phyloP scores from a whole-genome alignment of 2,113 vertebrate species.

The Onychostruthus taczanowskii region DNA sequence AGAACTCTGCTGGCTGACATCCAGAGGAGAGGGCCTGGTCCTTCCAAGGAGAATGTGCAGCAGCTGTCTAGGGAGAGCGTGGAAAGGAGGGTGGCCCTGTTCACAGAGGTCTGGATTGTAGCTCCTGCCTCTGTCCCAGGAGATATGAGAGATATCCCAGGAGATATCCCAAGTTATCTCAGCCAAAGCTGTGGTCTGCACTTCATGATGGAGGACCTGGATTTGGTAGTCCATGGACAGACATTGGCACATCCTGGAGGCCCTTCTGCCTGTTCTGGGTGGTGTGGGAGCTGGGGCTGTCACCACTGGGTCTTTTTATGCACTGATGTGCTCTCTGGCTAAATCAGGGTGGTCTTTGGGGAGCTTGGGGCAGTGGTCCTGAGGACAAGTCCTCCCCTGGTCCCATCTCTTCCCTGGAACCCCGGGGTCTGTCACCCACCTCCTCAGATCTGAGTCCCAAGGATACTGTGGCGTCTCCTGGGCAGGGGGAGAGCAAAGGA shows the following conservation, averaged over 20 bases:
- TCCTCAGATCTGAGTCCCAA: neutral
- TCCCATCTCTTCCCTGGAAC: neutral
- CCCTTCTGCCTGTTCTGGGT: neutral
- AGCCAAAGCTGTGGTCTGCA: neutral
- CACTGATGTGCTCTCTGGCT: neutral
- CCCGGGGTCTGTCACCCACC: neutral
- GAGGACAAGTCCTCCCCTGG: neutral
- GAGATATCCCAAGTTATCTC: neutral
- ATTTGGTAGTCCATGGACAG: neutral
- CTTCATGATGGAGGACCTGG: neutral
- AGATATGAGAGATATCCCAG: neutral
- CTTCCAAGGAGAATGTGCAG: neutral
- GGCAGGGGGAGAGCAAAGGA: neutral
- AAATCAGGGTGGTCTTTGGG: neutral
- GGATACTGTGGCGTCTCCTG: neutral
- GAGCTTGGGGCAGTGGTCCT: neutral
- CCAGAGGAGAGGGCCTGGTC: neutral
- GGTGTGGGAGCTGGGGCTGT: neutral
- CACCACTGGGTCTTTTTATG: neutral
- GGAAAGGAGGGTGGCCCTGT: neutral
- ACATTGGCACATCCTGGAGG: neutral
- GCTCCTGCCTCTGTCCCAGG: neutral
- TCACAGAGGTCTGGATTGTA: neutral
- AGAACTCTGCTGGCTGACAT: neutral
- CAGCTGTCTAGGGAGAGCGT: neutral